A percentile compares a stretch with the other conserved stretches of the same genome.
phyloP scores from a whole-genome alignment of 1,140 invertebrate species.

The Aricia agestis region DNA sequence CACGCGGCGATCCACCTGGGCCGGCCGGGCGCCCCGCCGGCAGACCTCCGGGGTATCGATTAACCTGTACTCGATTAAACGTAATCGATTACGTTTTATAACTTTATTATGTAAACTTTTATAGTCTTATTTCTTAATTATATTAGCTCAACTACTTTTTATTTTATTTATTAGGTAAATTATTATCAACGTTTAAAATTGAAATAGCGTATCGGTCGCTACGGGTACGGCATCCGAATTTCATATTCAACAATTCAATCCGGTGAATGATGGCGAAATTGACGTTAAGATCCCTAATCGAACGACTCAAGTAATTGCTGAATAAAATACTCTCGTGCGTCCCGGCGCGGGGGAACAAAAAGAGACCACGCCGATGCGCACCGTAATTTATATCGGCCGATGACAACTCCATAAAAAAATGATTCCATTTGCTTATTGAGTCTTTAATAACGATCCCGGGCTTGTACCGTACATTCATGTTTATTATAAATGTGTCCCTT shows the following conservation, averaged over 20 bases:
- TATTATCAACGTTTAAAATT: too few species aligned
- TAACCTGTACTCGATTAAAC: slow-evolving; percentile 13
- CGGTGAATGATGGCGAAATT: slow-evolving; percentile 69
- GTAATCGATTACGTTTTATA: slow-evolving; percentile 18
- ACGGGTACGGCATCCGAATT: too few species aligned
- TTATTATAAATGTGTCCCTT: slow-evolving; percentile 34
- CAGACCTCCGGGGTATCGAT: slow-evolving; percentile 32
- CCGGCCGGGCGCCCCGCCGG: slow-evolving; percentile 39
- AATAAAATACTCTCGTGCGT: slow-evolving; percentile 73
- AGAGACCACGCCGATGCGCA: slow-evolving; percentile 39
- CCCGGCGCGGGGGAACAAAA: slow-evolving; percentile 52
- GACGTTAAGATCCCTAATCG: slow-evolving; percentile 70
- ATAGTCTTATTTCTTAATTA: not conserved
- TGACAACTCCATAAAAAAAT: slow-evolving; percentile 75
- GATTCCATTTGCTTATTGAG: slow-evolving; percentile 76
- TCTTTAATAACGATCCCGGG: slow-evolving; percentile 67
- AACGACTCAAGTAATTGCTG: slow-evolving; percentile 73
- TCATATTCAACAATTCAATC: slow-evolving; percentile 35
- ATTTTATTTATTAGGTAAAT: not conserved
- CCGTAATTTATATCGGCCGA: slow-evolving; percentile 71
- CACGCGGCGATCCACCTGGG: slow-evolving; percentile 54
- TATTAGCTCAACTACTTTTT: slow-evolving; percentile 1
- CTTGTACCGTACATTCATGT: slow-evolving; percentile 51
- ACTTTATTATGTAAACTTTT: not conserved
- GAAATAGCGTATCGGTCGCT: too few species aligned